Percentiles rank a stretch among this genome's conserved stretches.
Evolutionary conservation across 2,113 vertebrate genomes (phyloP).

Genomic region (Neodontobutis hainanensis): DNA sequence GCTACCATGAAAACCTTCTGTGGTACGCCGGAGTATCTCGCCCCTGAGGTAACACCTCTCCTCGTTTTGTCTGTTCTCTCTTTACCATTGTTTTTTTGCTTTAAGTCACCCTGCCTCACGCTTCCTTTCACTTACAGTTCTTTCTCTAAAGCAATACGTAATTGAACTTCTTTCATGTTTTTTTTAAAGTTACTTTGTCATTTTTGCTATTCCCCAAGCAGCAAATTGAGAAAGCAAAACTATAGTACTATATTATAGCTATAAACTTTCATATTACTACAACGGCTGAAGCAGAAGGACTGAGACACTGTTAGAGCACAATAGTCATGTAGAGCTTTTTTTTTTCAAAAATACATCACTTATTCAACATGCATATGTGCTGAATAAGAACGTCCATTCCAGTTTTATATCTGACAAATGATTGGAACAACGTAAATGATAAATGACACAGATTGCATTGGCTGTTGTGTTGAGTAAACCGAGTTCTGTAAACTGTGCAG

Average conservation of each 20-base stretch:
- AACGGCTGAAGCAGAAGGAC: too few relatives aligned
- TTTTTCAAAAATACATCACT: too few relatives aligned
- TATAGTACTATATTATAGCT: too few relatives aligned
- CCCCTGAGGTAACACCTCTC: slow-evolving; percentile 86
- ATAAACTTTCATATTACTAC: too few relatives aligned
- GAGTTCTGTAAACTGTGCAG: slow-evolving; percentile 37
- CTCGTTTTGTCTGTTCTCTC: neutral
- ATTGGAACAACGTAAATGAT: slow-evolving; percentile 1
- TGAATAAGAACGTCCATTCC: neutral
- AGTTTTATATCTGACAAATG: neutral
- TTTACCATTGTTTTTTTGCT: neutral
- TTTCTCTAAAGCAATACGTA: neutral
- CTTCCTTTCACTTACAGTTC: neutral
- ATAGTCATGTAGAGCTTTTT: too few relatives aligned
- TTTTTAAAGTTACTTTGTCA: neutral
- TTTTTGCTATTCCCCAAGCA: too few relatives aligned
- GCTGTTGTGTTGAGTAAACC: slow-evolving; percentile 10
- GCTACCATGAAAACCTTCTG: slow-evolving; percentile 99
- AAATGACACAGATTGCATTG: slow-evolving; percentile 11
- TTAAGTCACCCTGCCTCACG: neutral
- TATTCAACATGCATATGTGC: neutral
- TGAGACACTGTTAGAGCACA: too few relatives aligned
- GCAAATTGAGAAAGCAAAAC: too few relatives aligned
- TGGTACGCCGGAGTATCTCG: slow-evolving; percentile 95
- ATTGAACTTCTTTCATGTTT: neutral